A percentile compares a stretch with the other conserved stretches of the same genome.
Evolutionary conservation across 2,888 invertebrate genomes (phyloP).

Genomic region (Rhabditoides inermis): DNA sequence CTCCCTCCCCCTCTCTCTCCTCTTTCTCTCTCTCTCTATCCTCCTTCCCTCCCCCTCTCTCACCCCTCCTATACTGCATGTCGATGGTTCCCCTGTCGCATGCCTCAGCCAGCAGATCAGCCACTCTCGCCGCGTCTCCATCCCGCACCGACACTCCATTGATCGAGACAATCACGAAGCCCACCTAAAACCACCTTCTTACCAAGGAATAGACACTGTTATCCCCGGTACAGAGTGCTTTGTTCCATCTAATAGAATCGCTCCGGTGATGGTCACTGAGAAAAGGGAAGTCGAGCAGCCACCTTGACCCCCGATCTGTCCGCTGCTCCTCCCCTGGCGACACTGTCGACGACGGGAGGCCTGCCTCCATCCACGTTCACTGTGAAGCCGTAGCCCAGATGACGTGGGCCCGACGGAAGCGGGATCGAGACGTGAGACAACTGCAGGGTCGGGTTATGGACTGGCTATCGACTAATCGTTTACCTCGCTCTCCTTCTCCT

Average conservation of each 20-base stretch:
- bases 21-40: background rate
- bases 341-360: constrained; percentile 50
- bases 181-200: constrained; percentile 24
- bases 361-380: too few relatives aligned
- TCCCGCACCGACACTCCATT: constrained; percentile 48
- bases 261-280: too few relatives aligned
- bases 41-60: background rate
- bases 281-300: background rate
- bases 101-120: constrained; percentile 48
- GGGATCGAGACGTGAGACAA: too few relatives aligned
- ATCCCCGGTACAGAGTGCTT: too few relatives aligned
- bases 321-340: constrained; percentile 49
- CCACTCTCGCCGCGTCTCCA: constrained; percentile 48
- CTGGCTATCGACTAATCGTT: too few relatives aligned
- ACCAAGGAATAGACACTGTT: too few relatives aligned
- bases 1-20: too few relatives aligned
- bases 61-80: constrained; percentile 18
- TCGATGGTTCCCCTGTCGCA: constrained; percentile 34
- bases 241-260: too few relatives aligned
- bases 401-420: too few relatives aligned
- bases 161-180: constrained; percentile 52
- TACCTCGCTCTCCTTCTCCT: too few relatives aligned
- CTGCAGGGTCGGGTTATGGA: too few relatives aligned
- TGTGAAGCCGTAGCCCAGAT: too few relatives aligned
- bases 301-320: constrained; percentile 27